Percentiles rank a stretch among this genome's conserved stretches.
These are phyloP conservation scores for Astatotilapia flaviijosephi DNA, from an alignment of 2,113 vertebrate genomes.

Conservation along the genomic window DNA sequence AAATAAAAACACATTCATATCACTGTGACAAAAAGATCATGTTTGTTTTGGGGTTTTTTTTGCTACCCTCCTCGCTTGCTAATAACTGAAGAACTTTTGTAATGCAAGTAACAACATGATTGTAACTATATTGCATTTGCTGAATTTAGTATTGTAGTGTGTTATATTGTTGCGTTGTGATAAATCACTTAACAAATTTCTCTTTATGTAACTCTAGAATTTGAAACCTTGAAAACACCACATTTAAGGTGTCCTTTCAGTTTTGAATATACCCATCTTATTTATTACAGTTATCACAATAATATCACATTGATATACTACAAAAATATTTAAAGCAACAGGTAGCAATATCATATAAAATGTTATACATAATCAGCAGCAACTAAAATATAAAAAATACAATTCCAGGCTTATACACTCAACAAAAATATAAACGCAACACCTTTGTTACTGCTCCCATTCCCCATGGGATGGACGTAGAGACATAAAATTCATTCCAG, in stretches of 20 bases:
- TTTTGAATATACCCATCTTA: not conserved
- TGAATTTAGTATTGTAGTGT: not conserved
- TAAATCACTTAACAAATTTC: not conserved
- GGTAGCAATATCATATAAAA: not conserved
- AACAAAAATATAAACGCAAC: no score
- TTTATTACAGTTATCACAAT: not conserved
- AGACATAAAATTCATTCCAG: no score
- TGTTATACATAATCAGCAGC: not conserved
- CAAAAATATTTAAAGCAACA: not conserved
- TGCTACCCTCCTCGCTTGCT: not conserved
- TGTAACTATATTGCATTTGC: not conserved
- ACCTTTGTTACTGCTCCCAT: no score
- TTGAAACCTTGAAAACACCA: not conserved
- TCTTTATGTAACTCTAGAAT: not conserved
- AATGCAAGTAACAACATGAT: not conserved
- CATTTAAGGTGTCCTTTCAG: not conserved
- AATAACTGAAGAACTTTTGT: not conserved
- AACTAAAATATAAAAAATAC: not conserved
- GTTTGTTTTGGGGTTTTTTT: not conserved
- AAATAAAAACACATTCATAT: not conserved
- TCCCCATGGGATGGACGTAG: no score
- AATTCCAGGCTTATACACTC: not conserved
- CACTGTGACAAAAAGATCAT: not conserved
- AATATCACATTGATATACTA: not conserved
- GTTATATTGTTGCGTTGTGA: accelerated